Conservation (phyloP, 2,113 vertebrate species). For the Pleuronectes platessa region DNA sequence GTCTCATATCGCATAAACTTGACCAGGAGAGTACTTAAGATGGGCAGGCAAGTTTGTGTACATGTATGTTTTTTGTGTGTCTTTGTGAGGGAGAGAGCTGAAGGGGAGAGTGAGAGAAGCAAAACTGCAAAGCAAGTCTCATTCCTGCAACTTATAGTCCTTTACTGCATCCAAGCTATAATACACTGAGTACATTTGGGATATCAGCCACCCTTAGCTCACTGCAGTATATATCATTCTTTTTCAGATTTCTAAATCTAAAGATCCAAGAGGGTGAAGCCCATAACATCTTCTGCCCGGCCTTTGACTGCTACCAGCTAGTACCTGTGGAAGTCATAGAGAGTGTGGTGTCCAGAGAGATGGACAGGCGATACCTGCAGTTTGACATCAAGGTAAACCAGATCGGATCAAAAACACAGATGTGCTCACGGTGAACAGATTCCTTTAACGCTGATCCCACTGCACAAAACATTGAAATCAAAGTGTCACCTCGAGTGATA, state of each 20-base stretch:
- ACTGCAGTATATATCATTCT: not conserved
- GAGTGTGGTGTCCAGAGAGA: slow-evolving; percentile 98
- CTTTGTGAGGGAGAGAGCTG: not conserved
- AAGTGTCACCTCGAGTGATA: not conserved
- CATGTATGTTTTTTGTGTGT: not conserved
- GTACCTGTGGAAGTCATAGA: slow-evolving; percentile 99
- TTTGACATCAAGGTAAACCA: slow-evolving; percentile 97
- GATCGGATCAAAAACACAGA: not conserved
- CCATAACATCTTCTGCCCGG: slow-evolving; percentile 98
- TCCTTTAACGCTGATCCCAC: not conserved
- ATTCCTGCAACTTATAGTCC: not conserved
- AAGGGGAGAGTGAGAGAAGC: not conserved
- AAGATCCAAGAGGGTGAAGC: slow-evolving; percentile 99
- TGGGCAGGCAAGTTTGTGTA: not conserved
- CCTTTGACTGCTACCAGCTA: slow-evolving; percentile 96
- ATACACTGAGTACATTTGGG: not conserved
- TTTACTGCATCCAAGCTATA: not conserved
- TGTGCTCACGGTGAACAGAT: not conserved
- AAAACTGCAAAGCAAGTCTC: not conserved
- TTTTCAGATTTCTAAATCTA: slow-evolving; percentile 93
- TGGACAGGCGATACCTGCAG: slow-evolving; percentile 97
- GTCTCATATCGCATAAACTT: not conserved
- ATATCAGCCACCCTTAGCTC: not conserved
- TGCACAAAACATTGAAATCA: not conserved
- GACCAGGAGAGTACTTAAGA: not conserved